phyloP scores from a whole-genome alignment of 2,797 vertebrate genomes.

The Sternotherus odoratus region DNA sequence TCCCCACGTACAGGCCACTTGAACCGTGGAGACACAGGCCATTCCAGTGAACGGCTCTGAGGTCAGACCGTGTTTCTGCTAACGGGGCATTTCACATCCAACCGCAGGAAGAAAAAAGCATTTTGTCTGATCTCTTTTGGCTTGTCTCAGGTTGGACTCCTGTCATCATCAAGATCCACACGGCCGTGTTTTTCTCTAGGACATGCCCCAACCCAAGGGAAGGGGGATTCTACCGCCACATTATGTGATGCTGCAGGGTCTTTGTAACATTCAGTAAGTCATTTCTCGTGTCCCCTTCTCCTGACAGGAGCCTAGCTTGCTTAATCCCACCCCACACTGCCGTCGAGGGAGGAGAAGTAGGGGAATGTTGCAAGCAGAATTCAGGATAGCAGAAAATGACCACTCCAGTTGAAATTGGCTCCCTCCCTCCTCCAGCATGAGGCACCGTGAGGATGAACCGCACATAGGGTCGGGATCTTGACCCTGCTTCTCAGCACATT shows the following conservation, averaged over 20 bases:
- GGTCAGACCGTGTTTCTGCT: background rate
- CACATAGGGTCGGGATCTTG: background rate
- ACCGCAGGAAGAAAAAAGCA: accelerated
- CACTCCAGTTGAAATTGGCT: slow-evolving; percentile 13
- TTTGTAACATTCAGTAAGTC: background rate
- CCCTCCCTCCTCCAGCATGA: slow-evolving; percentile 29
- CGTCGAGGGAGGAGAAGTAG: slow-evolving; percentile 30
- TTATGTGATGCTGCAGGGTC: background rate
- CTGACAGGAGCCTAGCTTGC: background rate
- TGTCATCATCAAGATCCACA: background rate
- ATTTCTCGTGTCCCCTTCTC: slow-evolving; percentile 41
- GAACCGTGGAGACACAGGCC: background rate
- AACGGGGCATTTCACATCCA: accelerated
- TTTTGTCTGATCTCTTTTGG: background rate
- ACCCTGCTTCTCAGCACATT: background rate
- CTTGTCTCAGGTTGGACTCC: slow-evolving; percentile 45
- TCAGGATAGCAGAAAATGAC: slow-evolving; percentile 21
- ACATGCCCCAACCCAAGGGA: background rate
- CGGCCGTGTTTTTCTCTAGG: background rate
- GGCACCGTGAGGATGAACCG: background rate
- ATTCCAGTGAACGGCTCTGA: accelerated
- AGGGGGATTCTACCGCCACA: background rate
- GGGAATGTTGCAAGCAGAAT: slow-evolving; percentile 1
- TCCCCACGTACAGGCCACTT: background rate
- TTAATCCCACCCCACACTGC: slow-evolving; percentile 32